Conservation (phyloP, 1,140 invertebrate species). For the Penaeus indicus region DNA sequence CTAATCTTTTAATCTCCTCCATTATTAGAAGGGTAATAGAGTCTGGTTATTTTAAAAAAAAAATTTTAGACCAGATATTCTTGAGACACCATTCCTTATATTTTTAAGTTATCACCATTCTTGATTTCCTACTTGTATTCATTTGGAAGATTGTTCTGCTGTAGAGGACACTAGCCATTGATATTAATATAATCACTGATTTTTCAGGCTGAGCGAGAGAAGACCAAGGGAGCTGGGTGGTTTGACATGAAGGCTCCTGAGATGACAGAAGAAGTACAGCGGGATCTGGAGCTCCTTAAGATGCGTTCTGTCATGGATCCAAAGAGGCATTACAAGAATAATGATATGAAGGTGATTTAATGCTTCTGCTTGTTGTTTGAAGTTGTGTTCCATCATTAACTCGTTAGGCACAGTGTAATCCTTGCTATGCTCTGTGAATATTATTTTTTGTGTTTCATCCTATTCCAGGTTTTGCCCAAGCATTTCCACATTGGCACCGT, state of each 20-base stretch:
- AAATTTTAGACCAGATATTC: too few species aligned
- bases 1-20: too few species aligned
- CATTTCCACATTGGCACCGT: slow-evolving; percentile 85
- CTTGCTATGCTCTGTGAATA: not conserved
- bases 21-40: too few species aligned
- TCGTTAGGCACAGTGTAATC: not conserved
- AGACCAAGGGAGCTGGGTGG: slow-evolving; percentile 89
- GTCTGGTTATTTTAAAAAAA: too few species aligned
- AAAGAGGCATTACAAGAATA: slow-evolving; percentile 94
- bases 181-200: not conserved
- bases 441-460: not conserved
- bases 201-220: slow-evolving; percentile 71
- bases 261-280: slow-evolving; percentile 87
- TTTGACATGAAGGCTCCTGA: slow-evolving; percentile 89
- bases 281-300: slow-evolving; percentile 88
- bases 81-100: too few species aligned
- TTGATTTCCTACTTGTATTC: too few species aligned
- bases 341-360: slow-evolving; percentile 76
- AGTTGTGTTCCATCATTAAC: not conserved
- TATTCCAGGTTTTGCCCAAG: slow-evolving; percentile 83
- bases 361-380: not conserved
- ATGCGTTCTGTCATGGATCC: slow-evolving; percentile 94
- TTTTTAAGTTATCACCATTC: too few species aligned
- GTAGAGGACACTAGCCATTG: not conserved
- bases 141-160: not conserved